Evolutionary conservation across 2,888 invertebrate species (phyloP).

Genomic region (Ditula angustiorana): DNA sequence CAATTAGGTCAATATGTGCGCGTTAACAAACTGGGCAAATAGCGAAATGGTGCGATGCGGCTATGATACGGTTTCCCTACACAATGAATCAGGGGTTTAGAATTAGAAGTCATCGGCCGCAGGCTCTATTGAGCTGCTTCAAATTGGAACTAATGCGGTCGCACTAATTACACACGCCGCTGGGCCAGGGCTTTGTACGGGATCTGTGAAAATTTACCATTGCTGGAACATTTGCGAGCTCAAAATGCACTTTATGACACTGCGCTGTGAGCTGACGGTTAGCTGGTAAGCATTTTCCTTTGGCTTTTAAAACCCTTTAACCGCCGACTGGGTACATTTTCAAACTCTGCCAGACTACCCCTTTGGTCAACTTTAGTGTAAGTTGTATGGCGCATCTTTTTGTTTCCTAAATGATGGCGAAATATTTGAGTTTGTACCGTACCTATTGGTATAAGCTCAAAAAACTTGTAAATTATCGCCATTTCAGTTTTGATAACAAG

Average conservation of each 20-base stretch:
- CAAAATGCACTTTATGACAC: neutral
- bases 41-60: neutral
- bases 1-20: neutral
- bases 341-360: too few species aligned
- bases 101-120: constrained; percentile 24
- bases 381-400: too few species aligned
- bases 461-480: too few species aligned
- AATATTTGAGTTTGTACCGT: too few species aligned
- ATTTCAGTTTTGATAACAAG: too few species aligned
- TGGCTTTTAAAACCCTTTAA: too few species aligned
- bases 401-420: too few species aligned
- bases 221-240: neutral
- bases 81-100: neutral
- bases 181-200: constrained; percentile 43
- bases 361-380: too few species aligned
- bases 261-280: neutral
- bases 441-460: too few species aligned
- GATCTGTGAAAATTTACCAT: constrained; percentile 24
- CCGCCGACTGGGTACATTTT: too few species aligned
- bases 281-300: too few species aligned
- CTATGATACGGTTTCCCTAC: neutral
- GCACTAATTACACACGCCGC: constrained; percentile 45
- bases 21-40: neutral
- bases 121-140: constrained; percentile 11
- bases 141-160: constrained; percentile 28